Percentiles rank a stretch among this genome's conserved stretches.
phyloP scores from a whole-genome alignment of 2,888 invertebrate genomes.

The Oscheius sp. region DNA sequence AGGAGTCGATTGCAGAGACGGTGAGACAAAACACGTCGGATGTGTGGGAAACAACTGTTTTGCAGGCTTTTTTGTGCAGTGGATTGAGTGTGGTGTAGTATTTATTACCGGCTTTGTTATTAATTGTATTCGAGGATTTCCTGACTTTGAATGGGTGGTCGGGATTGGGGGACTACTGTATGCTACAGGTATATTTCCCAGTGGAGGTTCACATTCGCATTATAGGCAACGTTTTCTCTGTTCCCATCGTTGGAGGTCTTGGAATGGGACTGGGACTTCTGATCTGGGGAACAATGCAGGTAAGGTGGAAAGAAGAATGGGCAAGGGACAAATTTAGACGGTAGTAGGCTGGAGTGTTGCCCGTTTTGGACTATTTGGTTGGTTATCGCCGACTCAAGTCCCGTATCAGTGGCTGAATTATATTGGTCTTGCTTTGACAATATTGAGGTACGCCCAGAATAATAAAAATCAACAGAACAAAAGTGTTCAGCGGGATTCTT shows the following conservation, averaged over 20 bases:
- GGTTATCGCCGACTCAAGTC: constrained; percentile 59
- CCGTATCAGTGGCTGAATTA: constrained; percentile 63
- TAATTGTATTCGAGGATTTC: constrained; percentile 62
- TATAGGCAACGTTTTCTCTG: constrained; percentile 67
- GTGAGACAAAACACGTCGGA: constrained; percentile 39
- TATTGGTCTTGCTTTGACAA: constrained; percentile 62
- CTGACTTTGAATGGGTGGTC: constrained; percentile 63
- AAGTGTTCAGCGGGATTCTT: constrained; percentile 39
- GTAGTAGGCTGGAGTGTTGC: constrained; percentile 71
- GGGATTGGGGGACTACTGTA: constrained; percentile 66
- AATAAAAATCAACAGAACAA: not conserved
- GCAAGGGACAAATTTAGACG: too few species aligned
- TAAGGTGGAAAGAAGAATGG: too few species aligned
- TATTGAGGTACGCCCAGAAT: constrained; percentile 45
- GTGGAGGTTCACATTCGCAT: not conserved
- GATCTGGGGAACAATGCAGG: constrained; percentile 69
- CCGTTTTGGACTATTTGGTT: constrained; percentile 66
- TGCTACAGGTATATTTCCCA: constrained; percentile 59
- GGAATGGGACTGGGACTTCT: constrained; percentile 70
- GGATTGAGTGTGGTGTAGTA: constrained; percentile 67
- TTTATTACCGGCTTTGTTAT: constrained; percentile 66
- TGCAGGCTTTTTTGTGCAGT: constrained; percentile 69
- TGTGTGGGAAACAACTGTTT: not conserved
- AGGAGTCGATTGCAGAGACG: constrained; percentile 60
- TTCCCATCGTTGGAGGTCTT: constrained; percentile 66